These are phyloP conservation scores for Meghimatium bilineatum DNA, from an alignment of 2,888 invertebrate species.

Conservation along the genomic window DNA sequence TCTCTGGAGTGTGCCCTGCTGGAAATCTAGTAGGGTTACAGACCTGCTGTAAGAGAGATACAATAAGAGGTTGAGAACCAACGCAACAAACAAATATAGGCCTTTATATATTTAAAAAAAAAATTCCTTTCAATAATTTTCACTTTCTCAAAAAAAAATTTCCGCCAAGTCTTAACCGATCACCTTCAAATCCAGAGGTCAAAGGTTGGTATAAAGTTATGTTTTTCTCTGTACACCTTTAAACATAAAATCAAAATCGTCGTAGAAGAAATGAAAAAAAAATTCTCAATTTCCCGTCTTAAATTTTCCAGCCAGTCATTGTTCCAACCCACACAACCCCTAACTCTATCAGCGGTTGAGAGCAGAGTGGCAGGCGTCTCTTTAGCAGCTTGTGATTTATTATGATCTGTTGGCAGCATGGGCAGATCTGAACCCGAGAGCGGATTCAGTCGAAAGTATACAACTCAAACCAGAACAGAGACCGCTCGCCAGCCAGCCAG, in stretches of 20 bases:
- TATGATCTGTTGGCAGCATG: slow-evolving; percentile 47
- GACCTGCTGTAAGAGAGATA: too few relatives aligned
- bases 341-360: slow-evolving; percentile 37
- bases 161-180: too few relatives aligned
- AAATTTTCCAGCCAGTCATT: slow-evolving; percentile 28
- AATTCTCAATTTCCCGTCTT: slow-evolving; percentile 27
- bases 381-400: slow-evolving; percentile 43
- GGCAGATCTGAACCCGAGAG: slow-evolving; percentile 32
- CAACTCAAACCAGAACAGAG: slow-evolving; percentile 28
- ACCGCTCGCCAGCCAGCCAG: slow-evolving; percentile 18
- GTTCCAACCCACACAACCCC: slow-evolving; percentile 34
- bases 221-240: neutral
- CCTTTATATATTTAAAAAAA: too few relatives aligned
- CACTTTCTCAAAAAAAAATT: too few relatives aligned
- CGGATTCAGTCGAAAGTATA: slow-evolving; percentile 21
- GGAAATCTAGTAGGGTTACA: too few relatives aligned
- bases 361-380: slow-evolving; percentile 44
- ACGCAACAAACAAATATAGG: too few relatives aligned
- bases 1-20: too few relatives aligned
- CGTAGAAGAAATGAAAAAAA: neutral
- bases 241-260: slow-evolving; percentile 8
- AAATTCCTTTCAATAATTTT: too few relatives aligned
- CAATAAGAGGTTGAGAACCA: too few relatives aligned
- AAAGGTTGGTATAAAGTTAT: neutral
- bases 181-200: neutral